These are phyloP conservation scores for Apotomis turbidana DNA, from an alignment of 2,888 invertebrate species.

Conservation along the genomic window DNA sequence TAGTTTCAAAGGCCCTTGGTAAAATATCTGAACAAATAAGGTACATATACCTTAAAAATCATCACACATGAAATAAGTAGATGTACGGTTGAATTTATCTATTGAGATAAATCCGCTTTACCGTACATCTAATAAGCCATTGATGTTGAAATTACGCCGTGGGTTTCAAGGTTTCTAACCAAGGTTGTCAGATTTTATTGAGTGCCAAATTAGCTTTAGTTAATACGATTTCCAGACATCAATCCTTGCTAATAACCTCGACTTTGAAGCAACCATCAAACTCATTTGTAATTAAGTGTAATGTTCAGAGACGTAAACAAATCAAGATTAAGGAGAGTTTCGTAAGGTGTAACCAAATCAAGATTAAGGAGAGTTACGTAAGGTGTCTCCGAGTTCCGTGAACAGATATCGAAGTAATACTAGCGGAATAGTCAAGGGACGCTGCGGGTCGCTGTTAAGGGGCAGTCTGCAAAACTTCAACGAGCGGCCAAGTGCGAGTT, in stretches of 20 bases:
- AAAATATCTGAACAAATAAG: too few species aligned
- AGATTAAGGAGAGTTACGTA: slow-evolving; percentile 37
- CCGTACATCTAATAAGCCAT: not conserved
- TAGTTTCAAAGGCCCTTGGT: too few species aligned
- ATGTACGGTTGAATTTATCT: too few species aligned
- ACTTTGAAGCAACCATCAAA: slow-evolving; percentile 32
- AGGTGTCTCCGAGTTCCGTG: slow-evolving; percentile 21
- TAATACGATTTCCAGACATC: slow-evolving; percentile 20
- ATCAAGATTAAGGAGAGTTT: slow-evolving; percentile 38
- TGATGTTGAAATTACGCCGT: not conserved
- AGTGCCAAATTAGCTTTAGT: slow-evolving; percentile 20
- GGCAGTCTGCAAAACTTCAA: not conserved
- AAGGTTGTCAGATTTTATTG: slow-evolving; percentile 17
- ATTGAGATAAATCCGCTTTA: too few species aligned
- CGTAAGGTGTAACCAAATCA: slow-evolving; percentile 34
- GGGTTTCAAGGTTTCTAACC: not conserved
- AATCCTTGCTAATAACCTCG: slow-evolving; percentile 18
- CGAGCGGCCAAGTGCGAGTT: not conserved
- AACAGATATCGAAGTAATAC: slow-evolving; percentile 21
- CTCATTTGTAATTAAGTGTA: slow-evolving; percentile 33
- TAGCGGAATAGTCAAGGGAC: slow-evolving; percentile 14
- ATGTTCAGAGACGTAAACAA: slow-evolving; percentile 35
- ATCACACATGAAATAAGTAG: not conserved
- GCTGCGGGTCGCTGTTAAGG: slow-evolving; percentile 24
- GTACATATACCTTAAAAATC: not conserved